phyloP scores from a whole-genome alignment of 2,888 invertebrate species.

The Coleophora deauratella region DNA sequence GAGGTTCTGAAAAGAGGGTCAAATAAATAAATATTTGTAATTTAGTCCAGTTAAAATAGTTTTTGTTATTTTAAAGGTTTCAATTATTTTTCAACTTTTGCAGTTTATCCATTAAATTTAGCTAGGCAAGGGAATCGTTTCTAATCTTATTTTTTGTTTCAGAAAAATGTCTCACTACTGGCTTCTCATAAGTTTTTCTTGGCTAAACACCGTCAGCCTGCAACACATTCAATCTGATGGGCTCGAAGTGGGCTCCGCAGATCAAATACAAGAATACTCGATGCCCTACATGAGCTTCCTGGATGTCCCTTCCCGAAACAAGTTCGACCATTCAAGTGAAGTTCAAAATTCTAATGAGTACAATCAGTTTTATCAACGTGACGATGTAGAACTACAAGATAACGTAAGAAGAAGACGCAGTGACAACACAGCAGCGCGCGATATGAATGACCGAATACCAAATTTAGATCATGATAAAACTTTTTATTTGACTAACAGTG shows the following conservation, averaged over 20 bases:
- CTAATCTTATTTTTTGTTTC: slow-evolving; percentile 21
- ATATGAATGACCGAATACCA: not conserved
- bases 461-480: slow-evolving; percentile 39
- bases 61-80: no score
- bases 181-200: slow-evolving; percentile 50
- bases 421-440: no score
- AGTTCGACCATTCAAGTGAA: slow-evolving; percentile 27
- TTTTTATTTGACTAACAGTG: slow-evolving; percentile 30
- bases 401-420: no score
- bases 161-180: slow-evolving; percentile 57
- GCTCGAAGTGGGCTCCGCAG: slow-evolving; percentile 29
- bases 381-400: slow-evolving; percentile 10
- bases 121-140: no score
- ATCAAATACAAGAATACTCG: slow-evolving; percentile 31
- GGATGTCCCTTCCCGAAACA: slow-evolving; percentile 26
- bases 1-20: no score
- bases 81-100: no score
- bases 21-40: no score
- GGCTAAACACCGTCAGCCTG: slow-evolving; percentile 49
- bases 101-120: no score
- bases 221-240: slow-evolving; percentile 44
- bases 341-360: slow-evolving; percentile 12
- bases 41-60: no score
- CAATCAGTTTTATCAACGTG: slow-evolving; percentile 23
- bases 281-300: slow-evolving; percentile 38